A percentile compares a stretch with the other conserved stretches of the same genome.
phyloP scores from a whole-genome alignment of 2,888 invertebrate genomes.

The Itoplectis maculator region DNA sequence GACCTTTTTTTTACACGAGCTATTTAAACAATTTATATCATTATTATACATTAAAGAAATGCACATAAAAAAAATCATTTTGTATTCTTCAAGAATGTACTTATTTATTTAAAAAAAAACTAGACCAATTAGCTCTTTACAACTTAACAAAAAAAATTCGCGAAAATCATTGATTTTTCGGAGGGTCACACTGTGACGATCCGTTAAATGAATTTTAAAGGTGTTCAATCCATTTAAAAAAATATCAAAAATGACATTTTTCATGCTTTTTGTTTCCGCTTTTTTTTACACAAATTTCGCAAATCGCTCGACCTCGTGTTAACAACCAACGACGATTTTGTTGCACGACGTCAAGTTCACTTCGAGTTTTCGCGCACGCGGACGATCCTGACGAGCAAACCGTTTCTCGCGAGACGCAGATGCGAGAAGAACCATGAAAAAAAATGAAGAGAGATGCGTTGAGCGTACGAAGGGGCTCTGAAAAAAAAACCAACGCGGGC shows the following conservation, averaged over 20 bases:
- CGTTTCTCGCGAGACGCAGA: constrained; percentile 48
- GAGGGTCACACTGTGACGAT: too few species aligned
- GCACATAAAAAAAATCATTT: too few species aligned
- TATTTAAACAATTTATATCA: too few species aligned
- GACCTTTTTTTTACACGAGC: too few species aligned
- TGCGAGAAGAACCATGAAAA: constrained; percentile 48
- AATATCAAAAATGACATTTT: too few species aligned
- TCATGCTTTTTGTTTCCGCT: neutral
- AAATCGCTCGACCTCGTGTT: constrained; percentile 17
- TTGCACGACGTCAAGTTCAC: constrained; percentile 9
- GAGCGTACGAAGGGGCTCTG: constrained; percentile 30
- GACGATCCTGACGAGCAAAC: constrained; percentile 35
- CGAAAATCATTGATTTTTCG: too few species aligned
- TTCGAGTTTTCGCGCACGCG: constrained; percentile 10
- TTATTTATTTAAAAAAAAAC: too few species aligned
- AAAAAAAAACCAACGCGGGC: neutral
- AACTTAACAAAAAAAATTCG: too few species aligned
- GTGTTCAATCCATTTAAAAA: too few species aligned
- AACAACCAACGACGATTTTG: neutral
- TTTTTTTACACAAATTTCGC: constrained; percentile 3
- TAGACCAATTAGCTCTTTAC: too few species aligned
- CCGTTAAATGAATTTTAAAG: neutral
- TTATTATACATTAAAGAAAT: too few species aligned
- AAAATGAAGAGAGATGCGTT: constrained; percentile 68
- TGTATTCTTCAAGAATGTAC: too few species aligned